phyloP scores from a whole-genome alignment of 2,888 invertebrate species.

The Hemithea aestivaria region DNA sequence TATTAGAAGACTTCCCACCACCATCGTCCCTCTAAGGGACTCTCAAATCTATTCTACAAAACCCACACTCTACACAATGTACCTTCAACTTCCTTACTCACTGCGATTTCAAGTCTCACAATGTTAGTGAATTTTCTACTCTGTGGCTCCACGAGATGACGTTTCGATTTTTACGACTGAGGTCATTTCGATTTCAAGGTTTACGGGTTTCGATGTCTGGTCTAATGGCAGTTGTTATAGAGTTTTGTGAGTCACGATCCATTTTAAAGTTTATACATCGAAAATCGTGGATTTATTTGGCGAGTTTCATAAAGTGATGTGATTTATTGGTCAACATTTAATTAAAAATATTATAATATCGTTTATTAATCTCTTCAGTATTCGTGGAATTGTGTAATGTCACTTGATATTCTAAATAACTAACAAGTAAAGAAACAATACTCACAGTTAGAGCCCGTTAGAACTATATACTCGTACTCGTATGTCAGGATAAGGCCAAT shows the following conservation, averaged over 20 bases:
- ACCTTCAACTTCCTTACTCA: constrained; percentile 3
- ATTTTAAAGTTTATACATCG: constrained; percentile 13
- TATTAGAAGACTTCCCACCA: constrained; percentile 73
- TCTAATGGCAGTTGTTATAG: constrained; percentile 25
- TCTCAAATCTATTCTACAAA: constrained; percentile 49
- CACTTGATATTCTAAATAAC: too few relatives aligned
- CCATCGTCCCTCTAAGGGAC: constrained; percentile 50
- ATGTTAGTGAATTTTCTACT: constrained; percentile 5
- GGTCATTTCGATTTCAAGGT: constrained; percentile 29
- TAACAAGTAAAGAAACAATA: too few relatives aligned
- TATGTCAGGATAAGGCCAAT: too few relatives aligned
- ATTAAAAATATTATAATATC: too few relatives aligned
- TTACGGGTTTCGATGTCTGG: constrained; percentile 27
- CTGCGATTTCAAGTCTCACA: constrained; percentile 5
- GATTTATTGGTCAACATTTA: too few relatives aligned
- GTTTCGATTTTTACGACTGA: constrained; percentile 30
- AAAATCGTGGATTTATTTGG: constrained; percentile 8
- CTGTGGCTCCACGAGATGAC: constrained; percentile 20
- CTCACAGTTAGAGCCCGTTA: too few relatives aligned
- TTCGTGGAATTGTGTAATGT: too few relatives aligned
- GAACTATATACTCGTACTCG: too few relatives aligned
- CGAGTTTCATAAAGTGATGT: too few relatives aligned
- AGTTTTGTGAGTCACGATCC: constrained; percentile 22
- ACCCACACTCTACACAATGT: constrained; percentile 15
- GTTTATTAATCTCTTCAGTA: too few relatives aligned